Evolutionary conservation across 1,140 invertebrate genomes (phyloP).

Genomic region (Drosophila athabasca): DNA sequence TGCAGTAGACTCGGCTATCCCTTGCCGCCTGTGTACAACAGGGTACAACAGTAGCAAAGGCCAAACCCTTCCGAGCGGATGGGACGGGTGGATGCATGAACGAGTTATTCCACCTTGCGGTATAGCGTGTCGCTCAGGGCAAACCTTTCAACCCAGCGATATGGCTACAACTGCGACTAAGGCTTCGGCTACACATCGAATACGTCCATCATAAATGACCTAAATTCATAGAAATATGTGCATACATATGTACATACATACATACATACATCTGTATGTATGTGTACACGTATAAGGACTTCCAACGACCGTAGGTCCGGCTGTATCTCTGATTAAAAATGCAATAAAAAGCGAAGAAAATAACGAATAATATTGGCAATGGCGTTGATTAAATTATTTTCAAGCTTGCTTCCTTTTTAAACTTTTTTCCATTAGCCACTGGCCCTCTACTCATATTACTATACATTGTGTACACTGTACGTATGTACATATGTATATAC

Average conservation of each 20-base stretch:
- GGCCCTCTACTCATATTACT: too few species aligned
- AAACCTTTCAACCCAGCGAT: conserved; percentile 54
- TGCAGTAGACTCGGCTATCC: conserved; percentile 3
- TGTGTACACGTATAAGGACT: conserved; percentile 1
- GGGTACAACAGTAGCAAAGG: too few species aligned
- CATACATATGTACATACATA: not conserved
- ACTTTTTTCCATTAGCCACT: not conserved
- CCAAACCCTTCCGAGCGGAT: not conserved
- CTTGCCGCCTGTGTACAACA: conserved; percentile 22
- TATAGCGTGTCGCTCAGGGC: conserved; percentile 54
- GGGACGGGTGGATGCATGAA: too few species aligned
- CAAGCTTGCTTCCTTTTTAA: conserved; percentile 38
- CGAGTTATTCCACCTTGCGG: conserved; percentile 1
- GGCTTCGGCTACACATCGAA: conserved; percentile 19
- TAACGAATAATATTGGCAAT: too few species aligned
- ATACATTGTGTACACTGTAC: too few species aligned
- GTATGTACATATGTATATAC: too few species aligned
- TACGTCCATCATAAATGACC: conserved; percentile 64
- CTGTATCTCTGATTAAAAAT: too few species aligned
- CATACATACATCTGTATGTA: too few species aligned
- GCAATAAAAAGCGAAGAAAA: too few species aligned
- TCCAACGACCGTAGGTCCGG: conserved; percentile 33
- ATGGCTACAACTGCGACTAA: conserved; percentile 26
- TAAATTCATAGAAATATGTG: conserved; percentile 43
- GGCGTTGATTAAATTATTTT: conserved; percentile 64